A percentile compares a stretch with the other conserved stretches of the same genome.
These are phyloP conservation scores for Scopus umbretta DNA, from an alignment of 2,113 vertebrate species.

Conservation along the genomic window DNA sequence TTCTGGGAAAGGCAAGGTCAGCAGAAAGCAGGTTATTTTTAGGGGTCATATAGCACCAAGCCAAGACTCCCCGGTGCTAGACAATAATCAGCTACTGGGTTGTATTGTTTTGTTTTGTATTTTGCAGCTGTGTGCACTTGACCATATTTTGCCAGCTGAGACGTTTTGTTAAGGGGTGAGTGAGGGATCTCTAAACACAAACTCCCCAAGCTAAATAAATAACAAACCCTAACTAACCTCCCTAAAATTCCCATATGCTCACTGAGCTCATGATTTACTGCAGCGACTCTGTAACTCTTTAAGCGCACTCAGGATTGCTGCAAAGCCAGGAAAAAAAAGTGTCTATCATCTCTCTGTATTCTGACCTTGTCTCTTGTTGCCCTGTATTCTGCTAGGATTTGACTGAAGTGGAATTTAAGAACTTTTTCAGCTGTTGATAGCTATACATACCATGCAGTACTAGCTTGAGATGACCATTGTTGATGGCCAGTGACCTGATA, in stretches of 20 bases:
- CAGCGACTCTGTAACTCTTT: conserved; percentile 29
- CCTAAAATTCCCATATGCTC: conserved; percentile 52
- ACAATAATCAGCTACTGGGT: conserved; percentile 56
- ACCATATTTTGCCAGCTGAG: conserved; percentile 64
- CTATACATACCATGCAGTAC: neutral
- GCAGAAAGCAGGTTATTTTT: conserved; percentile 30
- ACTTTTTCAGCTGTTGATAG: neutral
- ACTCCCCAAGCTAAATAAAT: conserved; percentile 58
- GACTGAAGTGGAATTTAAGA: neutral
- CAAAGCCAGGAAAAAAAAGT: neutral
- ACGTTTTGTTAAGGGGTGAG: conserved; percentile 62
- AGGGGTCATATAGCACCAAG: neutral
- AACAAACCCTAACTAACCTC: conserved; percentile 60
- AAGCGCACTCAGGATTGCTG: conserved; percentile 7
- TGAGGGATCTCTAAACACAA: conserved; percentile 66
- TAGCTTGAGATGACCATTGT: neutral
- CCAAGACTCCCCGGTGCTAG: conserved; percentile 28
- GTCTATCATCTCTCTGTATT: neutral
- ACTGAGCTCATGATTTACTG: conserved; percentile 34
- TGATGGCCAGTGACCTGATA: neutral
- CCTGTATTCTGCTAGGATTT: neutral
- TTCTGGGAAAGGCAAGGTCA: conserved; percentile 48
- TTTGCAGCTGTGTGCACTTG: conserved; percentile 72
- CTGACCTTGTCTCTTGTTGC: neutral
- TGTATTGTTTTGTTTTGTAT: conserved; percentile 41